Percentiles rank a stretch among this genome's conserved stretches.
These are phyloP conservation scores for Lordiphosa fenestrarum DNA, from an alignment of 2,888 invertebrate species.

Conservation along the genomic window DNA sequence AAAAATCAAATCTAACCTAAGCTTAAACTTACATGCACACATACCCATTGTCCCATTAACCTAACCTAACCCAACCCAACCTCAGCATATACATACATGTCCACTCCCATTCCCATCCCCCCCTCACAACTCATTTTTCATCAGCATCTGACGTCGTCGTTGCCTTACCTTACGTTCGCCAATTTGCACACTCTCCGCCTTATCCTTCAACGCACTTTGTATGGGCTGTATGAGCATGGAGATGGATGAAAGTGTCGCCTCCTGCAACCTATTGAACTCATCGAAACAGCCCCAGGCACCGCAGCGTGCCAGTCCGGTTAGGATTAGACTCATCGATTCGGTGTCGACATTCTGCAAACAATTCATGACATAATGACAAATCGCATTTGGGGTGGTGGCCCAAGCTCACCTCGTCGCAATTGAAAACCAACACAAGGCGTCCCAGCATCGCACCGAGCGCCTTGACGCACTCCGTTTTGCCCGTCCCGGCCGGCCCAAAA, in stretches of 20 bases:
- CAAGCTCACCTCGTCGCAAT: conserved; percentile 93
- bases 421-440: conserved; percentile 95
- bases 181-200: conserved; percentile 81
- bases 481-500: conserved; percentile 99
- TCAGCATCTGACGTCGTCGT: conserved; percentile 3
- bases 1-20: not conserved
- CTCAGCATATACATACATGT: not conserved
- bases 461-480: conserved; percentile 99
- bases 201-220: conserved; percentile 88
- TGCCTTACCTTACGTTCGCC: conserved; percentile 82
- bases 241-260: conserved; percentile 95
- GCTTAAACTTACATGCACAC: not conserved
- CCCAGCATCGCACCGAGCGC: conserved; percentile 94
- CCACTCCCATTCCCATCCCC: not conserved
- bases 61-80: not conserved
- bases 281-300: conserved; percentile 99
- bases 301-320: conserved; percentile 94
- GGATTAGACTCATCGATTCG: conserved; percentile 95
- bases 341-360: conserved; percentile 91
- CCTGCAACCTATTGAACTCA: conserved; percentile 98
- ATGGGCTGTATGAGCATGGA: conserved; percentile 97
- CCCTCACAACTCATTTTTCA: conserved; percentile 33
- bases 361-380: conserved; percentile 54
- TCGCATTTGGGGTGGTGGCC: conserved; percentile 20
- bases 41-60: not conserved